Conservation (phyloP, 2,113 vertebrate species). For the Polypterus bichir region DNA sequence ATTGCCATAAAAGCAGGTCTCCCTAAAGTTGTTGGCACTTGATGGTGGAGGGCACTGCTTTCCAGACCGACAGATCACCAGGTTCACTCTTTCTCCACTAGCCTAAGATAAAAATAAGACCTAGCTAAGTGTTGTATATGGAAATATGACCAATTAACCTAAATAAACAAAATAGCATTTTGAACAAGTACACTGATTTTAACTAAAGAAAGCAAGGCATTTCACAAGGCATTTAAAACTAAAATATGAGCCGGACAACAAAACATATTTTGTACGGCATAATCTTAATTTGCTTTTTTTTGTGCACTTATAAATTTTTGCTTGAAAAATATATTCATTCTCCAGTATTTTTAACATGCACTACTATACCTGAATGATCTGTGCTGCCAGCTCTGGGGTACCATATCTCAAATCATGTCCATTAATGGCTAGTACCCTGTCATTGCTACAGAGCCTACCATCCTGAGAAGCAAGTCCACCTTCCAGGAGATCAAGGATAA, state of each 20-base stretch:
- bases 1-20: slow-evolving; percentile 64
- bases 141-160: no score
- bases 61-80: slow-evolving; percentile 68
- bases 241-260: no score
- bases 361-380: slow-evolving; percentile 82
- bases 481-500: slow-evolving; percentile 85
- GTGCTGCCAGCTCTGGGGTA: slow-evolving; percentile 85
- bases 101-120: slow-evolving; percentile 43
- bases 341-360: no score
- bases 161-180: no score
- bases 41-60: slow-evolving; percentile 60
- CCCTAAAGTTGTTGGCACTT: slow-evolving; percentile 58
- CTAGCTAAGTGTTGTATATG: no score
- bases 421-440: slow-evolving; percentile 83
- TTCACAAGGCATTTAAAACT: no score
- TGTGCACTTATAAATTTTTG: neutral
- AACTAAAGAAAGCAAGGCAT: no score
- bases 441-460: slow-evolving; percentile 77
- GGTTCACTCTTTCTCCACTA: slow-evolving; percentile 84
- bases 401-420: slow-evolving; percentile 87
- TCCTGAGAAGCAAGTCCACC: slow-evolving; percentile 89
- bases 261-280: no score
- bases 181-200: no score
- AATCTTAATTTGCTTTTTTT: neutral
- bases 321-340: neutral